phyloP scores from a whole-genome alignment of 64 coral and sea anemone species.

The Montipora sp. region DNA sequence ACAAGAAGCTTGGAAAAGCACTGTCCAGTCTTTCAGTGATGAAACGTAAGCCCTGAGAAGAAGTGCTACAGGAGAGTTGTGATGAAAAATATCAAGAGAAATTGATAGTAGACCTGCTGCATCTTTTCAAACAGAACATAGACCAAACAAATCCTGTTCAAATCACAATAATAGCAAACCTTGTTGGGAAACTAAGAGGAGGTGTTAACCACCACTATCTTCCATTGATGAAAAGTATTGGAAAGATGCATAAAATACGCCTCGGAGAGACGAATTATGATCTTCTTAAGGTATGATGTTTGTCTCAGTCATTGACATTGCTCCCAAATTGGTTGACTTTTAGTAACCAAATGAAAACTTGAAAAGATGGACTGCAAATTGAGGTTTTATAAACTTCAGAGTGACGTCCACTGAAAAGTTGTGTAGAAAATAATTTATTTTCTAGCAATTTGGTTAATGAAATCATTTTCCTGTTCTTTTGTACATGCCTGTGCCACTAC shows the following conservation, averaged over 20 bases:
- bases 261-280: slow-evolving; percentile 22
- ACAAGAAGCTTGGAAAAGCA: background rate
- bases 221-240: slow-evolving; percentile 18
- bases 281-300: slow-evolving; percentile 1
- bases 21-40: background rate
- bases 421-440: too few relatives aligned
- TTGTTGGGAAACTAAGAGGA: slow-evolving; percentile 4
- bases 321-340: too few relatives aligned
- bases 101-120: slow-evolving; percentile 7
- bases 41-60: too few relatives aligned
- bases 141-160: too few relatives aligned
- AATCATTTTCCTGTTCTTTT: too few relatives aligned
- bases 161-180: background rate
- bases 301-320: too few relatives aligned
- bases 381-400: too few relatives aligned
- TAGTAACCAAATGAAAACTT: too few relatives aligned
- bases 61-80: background rate
- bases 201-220: slow-evolving; percentile 11
- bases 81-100: background rate
- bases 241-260: slow-evolving; percentile 21
- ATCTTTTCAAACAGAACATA: background rate
- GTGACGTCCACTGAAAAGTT: too few relatives aligned
- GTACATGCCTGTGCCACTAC: too few relatives aligned
- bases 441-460: too few relatives aligned
- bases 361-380: too few relatives aligned